Base-by-base conservation (phyloP, 2,888 invertebrate species). In the Pristionchus fissidentatus region DNA sequence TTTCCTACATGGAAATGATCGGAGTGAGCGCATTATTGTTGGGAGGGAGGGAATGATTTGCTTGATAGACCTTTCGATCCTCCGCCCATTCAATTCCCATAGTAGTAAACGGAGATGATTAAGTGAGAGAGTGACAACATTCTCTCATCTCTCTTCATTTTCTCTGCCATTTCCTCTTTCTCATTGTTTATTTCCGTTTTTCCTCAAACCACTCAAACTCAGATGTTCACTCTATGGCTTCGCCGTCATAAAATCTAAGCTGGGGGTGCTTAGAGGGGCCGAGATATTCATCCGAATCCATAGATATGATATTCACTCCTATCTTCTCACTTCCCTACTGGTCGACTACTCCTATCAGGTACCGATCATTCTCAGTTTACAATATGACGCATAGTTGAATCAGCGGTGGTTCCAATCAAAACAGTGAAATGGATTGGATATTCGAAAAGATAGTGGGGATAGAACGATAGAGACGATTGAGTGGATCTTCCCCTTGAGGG, bases 151-250 rank as follows among this genome's bases (percentile, higher is more conserved):
- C 38, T n/a, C 32, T 66, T 66, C 22, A 4, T 41, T n/a, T 38
- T 66, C 66, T 66, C 66, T 66, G n/a, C 38, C 66, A 66, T n/a
- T 66, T 41, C 22, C 35, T 66, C 41, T 41, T 66, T 41, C n/a
- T 41, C 41, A 66, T 66, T 66, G 66, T 66, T 66, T 66, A 66
- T 66, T 66, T 66, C 66, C 66, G 66, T 66, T 38, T 41, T 35
- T 60, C 60, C 60, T 62, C 66, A n/a, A 32, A n/a, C 66, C 41
- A 22, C 10, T 35, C 38, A 22, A 22, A n/a, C 66, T n/a, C 66
- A 22, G 41, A 66, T 66, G 66, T 66, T 66, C 66, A 66, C 66
- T 38, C 38, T 38, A 66, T 66, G 66, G 66, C 66, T 66, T 66
- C 66, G 15, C 3, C 66, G 66, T 66, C 66, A 66, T 1, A 66